Conservation (phyloP, 1,140 invertebrate species). For the Grapholita molesta region DNA sequence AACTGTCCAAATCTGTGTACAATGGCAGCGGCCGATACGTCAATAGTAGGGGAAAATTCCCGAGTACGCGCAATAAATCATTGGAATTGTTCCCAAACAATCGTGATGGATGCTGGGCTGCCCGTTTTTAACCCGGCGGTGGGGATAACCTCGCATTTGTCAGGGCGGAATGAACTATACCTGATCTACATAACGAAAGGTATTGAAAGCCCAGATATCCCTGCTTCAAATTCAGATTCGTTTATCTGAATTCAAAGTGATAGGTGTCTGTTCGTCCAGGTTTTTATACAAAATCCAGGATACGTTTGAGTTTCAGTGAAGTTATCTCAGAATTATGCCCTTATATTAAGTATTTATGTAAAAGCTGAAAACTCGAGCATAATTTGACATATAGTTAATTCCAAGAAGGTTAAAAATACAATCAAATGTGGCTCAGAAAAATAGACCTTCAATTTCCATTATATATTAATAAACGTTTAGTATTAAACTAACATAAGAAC, state of each 20-base stretch:
- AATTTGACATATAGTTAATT: too few species aligned
- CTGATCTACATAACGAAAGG: neutral
- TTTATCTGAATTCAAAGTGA: neutral
- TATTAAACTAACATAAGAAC: too few species aligned
- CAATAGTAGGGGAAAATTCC: conserved; percentile 10
- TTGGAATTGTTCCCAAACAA: conserved; percentile 17
- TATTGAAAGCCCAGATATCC: neutral
- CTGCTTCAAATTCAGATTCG: neutral
- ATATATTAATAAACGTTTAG: too few species aligned
- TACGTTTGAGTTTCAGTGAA: neutral
- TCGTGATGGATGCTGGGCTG: conserved; percentile 11
- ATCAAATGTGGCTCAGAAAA: too few species aligned
- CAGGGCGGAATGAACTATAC: neutral
- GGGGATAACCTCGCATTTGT: conserved; percentile 10
- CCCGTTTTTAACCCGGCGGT: conserved; percentile 7
- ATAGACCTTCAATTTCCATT: too few species aligned
- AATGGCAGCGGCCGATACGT: neutral
- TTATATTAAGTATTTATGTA: too few species aligned
- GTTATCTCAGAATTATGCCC: too few species aligned
- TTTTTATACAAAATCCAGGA: neutral
- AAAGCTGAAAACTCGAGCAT: too few species aligned
- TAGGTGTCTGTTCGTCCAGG: too few species aligned
- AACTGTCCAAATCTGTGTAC: neutral
- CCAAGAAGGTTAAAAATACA: too few species aligned
- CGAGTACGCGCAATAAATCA: conserved; percentile 14